Percentiles rank a stretch among this genome's conserved stretches.
Evolutionary conservation across 1,140 invertebrate genomes (phyloP).

Genomic region (Neodiprion pinetum): DNA sequence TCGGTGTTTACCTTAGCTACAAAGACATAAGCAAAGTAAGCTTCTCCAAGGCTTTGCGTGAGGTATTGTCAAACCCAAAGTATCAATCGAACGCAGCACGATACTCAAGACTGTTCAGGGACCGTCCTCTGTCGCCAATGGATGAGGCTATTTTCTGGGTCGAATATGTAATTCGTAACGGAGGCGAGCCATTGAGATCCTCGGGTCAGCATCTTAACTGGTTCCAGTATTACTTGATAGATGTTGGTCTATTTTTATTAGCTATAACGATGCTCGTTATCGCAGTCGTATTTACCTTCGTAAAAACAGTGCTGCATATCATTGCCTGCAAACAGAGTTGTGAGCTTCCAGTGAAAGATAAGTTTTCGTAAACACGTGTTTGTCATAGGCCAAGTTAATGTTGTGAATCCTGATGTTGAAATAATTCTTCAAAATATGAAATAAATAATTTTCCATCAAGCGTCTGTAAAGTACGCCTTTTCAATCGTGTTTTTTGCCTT

Average conservation of each 20-base stretch:
- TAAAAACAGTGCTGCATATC: not conserved
- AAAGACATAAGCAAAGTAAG: slow-evolving; percentile 42
- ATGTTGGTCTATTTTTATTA: not conserved
- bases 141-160: slow-evolving; percentile 66
- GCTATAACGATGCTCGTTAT: not conserved
- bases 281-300: not conserved
- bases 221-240: not conserved
- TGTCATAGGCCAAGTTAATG: too few relatives aligned
- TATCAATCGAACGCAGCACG: slow-evolving; percentile 30
- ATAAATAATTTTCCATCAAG: too few relatives aligned
- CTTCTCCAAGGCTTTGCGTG: slow-evolving; percentile 40
- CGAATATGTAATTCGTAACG: slow-evolving; percentile 58
- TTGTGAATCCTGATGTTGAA: too few relatives aligned
- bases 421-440: too few relatives aligned
- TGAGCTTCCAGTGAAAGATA: too few relatives aligned
- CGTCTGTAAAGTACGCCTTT: too few relatives aligned
- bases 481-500: too few relatives aligned
- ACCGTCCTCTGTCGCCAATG: slow-evolving; percentile 59
- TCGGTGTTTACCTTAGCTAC: slow-evolving; percentile 33
- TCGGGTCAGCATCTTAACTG: not conserved
- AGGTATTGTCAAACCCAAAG: slow-evolving; percentile 40
- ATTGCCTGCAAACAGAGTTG: too few relatives aligned
- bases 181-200: not conserved
- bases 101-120: slow-evolving; percentile 40
- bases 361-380: too few relatives aligned